phyloP scores from a whole-genome alignment of 1,140 invertebrate species.

The Aphaenogaster floridana region DNA sequence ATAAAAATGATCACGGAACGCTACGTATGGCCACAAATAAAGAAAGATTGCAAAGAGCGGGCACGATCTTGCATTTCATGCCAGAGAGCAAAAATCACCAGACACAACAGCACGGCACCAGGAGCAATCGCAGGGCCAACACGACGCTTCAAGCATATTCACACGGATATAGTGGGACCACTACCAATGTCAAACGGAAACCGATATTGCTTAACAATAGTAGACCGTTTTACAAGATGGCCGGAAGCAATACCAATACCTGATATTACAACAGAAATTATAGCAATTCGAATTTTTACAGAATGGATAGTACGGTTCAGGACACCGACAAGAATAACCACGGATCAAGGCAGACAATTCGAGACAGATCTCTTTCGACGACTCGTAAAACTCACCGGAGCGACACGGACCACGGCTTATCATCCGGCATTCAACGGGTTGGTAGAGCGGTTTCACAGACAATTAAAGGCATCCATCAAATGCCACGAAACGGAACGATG shows the following conservation, averaged over 20 bases:
- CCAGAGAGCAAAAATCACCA: not conserved
- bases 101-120: not conserved
- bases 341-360: slow-evolving; percentile 46
- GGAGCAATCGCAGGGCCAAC: not conserved
- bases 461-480: no score
- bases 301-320: slow-evolving; percentile 9
- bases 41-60: not conserved
- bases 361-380: not conserved
- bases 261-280: not conserved
- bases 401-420: not conserved
- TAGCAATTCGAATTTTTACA: not conserved
- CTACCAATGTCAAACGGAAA: not conserved
- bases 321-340: slow-evolving; percentile 17
- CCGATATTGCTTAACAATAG: not conserved
- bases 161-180: slow-evolving; percentile 28
- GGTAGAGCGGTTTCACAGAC: no score
- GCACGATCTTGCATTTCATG: not conserved
- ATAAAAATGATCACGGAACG: not conserved
- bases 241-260: not conserved
- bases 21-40: not conserved
- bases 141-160: not conserved
- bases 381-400: not conserved
- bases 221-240: slow-evolving; percentile 13
- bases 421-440: no score
- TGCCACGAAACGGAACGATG: no score